These are phyloP conservation scores for Cantharis nigra DNA, from an alignment of 2,888 invertebrate species.

Conservation along the genomic window DNA sequence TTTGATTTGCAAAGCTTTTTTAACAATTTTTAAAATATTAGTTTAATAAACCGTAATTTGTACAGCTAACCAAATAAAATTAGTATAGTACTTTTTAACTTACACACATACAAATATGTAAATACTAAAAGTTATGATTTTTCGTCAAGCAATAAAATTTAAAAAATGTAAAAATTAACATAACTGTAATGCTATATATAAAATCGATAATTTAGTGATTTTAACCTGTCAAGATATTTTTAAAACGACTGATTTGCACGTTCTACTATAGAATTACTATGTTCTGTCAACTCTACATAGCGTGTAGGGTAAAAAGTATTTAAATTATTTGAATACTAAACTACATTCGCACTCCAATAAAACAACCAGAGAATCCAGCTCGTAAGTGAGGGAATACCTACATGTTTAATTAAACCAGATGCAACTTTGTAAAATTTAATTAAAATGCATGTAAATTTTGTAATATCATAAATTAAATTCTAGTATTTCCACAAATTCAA, in stretches of 20 bases:
- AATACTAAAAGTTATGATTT: background rate
- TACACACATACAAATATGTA: background rate
- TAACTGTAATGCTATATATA: background rate
- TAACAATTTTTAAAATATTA: background rate
- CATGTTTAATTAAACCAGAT: background rate
- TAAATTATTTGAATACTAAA: background rate
- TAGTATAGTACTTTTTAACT: background rate
- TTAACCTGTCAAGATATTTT: background rate
- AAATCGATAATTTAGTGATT: background rate
- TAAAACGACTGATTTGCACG: background rate
- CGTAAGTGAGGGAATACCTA: background rate
- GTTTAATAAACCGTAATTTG: background rate
- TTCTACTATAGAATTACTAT: background rate
- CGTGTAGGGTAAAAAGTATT: background rate
- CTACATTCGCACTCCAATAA: background rate
- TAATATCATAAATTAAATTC: background rate
- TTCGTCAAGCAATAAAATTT: background rate
- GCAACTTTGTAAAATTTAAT: background rate
- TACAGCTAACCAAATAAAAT: background rate
- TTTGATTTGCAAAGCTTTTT: background rate
- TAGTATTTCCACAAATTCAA: constrained; percentile 18
- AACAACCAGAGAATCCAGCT: background rate
- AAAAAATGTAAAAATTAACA: background rate
- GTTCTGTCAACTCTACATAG: background rate
- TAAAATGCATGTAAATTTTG: background rate